Evolutionary conservation across 2,113 vertebrate genomes (phyloP), one percentile per base, ranked within the genome.

Genomic region (Ailurus styani): DNA sequence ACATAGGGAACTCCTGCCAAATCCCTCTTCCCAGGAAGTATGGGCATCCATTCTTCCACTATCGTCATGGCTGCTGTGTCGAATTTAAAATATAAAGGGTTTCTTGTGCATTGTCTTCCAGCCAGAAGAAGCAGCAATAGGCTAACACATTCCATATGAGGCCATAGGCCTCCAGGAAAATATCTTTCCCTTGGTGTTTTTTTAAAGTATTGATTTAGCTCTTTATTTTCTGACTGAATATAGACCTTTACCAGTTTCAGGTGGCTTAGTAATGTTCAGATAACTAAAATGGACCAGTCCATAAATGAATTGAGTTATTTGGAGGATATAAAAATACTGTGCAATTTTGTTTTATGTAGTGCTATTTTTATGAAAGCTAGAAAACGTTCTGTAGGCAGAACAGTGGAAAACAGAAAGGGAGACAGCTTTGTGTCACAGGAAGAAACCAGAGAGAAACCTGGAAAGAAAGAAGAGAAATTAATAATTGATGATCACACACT

Each of bases 291-390:
- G 86, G 93, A 93, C 97, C 79, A 85, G 95, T 54, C 87, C 95
- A 86, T 97, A 97, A 97, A 83, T 97, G 97, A 97, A 96, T 94
- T 64, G 75, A 94, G 83, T 96, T 98, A 93, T 97, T 95, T 83
- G 84, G 95, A 87, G 64, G 83, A 95, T 77, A 87, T 97, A 95
- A 97, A 96, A 98, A 96, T 92, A 96, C 55, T 23, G 70, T 85
- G 87, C 93, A 97, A 92, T 96, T 98, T 95, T 78, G 70, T 93
- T 97, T 96, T 96, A 93, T 96, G 94, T 93, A 64, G 62, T 97
- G 70, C 98, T 97, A 97, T 97, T 98, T 97, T 97, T 98, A 86
- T 82, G 92, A 75, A 50, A 52, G 20, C 86, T 96, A 92, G 50
- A 96, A 90, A 87, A 85, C 29, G 42, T 70, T 96, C 93, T 94